These are phyloP conservation scores for Borostomias antarcticus DNA, from an alignment of 2,797 vertebrate genomes.

Conservation along the genomic window DNA sequence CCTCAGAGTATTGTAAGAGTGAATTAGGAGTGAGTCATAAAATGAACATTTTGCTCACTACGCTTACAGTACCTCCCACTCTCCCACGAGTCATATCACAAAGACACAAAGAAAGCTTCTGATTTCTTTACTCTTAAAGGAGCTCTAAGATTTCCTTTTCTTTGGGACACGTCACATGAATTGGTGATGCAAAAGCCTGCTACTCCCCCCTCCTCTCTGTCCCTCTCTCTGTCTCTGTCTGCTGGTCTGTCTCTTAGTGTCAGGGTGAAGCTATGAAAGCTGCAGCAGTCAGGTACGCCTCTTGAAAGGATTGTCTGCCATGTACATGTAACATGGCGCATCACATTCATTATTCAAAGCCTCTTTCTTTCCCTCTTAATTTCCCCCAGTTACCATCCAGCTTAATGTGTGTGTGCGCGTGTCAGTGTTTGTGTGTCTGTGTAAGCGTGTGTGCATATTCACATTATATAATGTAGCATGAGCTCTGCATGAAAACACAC, in stretches of 20 bases:
- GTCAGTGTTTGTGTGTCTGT: slow-evolving; percentile 21
- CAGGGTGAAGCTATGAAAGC: slow-evolving; percentile 60
- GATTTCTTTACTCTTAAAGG: background rate
- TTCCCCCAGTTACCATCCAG: slow-evolving; percentile 62
- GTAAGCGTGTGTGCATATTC: slow-evolving; percentile 4
- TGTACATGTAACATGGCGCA: slow-evolving; percentile 70
- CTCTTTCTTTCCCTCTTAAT: slow-evolving; percentile 67
- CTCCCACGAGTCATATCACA: background rate
- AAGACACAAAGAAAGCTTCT: background rate
- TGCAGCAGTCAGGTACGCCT: slow-evolving; percentile 72
- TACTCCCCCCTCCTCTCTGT: background rate
- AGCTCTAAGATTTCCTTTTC: background rate
- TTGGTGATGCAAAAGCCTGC: background rate
- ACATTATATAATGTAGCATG: background rate
- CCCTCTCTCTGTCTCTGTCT: background rate
- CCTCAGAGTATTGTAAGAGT: too few relatives aligned
- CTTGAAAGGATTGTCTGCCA: slow-evolving; percentile 72
- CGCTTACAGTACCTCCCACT: too few relatives aligned
- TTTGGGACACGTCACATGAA: background rate
- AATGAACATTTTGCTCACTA: too few relatives aligned
- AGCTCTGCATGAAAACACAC: background rate
- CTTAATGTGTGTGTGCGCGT: slow-evolving; percentile 50
- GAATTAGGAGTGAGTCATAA: too few relatives aligned
- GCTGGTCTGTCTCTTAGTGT: slow-evolving; percentile 40
- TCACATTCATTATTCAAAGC: slow-evolving; percentile 73